Evolutionary conservation across 2,113 vertebrate species (phyloP).

Genomic region (Eretmochelys imbricata): DNA sequence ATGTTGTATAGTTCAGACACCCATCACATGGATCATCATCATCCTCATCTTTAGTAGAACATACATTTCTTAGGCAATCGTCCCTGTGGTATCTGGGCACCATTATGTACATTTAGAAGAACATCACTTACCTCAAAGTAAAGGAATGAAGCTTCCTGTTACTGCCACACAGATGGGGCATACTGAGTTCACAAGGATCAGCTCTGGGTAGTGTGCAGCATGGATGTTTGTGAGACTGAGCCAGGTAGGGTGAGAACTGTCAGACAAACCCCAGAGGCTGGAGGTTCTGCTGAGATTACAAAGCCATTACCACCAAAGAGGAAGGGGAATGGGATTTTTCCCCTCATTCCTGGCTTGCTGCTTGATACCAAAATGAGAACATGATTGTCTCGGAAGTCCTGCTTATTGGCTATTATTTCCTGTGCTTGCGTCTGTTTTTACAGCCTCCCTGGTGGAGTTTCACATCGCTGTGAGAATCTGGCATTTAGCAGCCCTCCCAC

Average conservation of each 20-base stretch:
- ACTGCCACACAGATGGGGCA: background rate
- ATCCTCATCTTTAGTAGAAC: background rate
- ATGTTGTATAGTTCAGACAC: background rate
- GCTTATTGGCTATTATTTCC: conserved; percentile 81
- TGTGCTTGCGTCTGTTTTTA: conserved; percentile 79
- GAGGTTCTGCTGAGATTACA: conserved; percentile 24
- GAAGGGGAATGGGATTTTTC: conserved; percentile 58
- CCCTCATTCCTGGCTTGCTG: conserved; percentile 50
- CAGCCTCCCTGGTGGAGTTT: conserved; percentile 51
- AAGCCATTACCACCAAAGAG: conserved; percentile 50
- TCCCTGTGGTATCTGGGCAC: background rate
- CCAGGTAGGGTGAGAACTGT: conserved; percentile 43
- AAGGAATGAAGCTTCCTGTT: background rate
- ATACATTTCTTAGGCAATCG: background rate
- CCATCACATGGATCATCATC: fast-evolving
- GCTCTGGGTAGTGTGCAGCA: fast-evolving
- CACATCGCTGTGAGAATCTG: conserved; percentile 25
- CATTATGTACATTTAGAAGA: background rate
- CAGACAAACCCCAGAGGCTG: background rate
- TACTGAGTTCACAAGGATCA: background rate
- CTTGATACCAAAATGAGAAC: conserved; percentile 65
- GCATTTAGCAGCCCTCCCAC: background rate
- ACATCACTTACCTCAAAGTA: background rate
- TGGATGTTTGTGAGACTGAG: background rate
- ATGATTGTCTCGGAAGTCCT: conserved; percentile 76